Conservation (phyloP, 2,113 vertebrate genomes). For the Seriola rivoliana region DNA sequence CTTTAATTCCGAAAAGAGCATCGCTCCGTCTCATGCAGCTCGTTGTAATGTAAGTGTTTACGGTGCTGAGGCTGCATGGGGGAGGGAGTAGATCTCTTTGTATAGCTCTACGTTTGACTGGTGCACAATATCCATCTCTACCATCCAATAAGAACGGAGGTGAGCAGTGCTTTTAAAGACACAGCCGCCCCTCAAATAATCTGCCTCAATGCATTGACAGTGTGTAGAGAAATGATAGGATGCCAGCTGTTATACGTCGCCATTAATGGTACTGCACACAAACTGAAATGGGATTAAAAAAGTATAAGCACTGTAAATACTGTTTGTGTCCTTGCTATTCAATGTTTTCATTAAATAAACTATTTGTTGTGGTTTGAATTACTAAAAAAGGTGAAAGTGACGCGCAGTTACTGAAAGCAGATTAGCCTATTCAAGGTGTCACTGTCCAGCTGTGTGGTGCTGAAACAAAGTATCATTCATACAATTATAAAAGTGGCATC, state of each 20-base stretch:
- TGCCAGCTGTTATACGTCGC: not conserved
- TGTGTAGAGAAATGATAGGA: not conserved
- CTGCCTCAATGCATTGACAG: not conserved
- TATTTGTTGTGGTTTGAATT: not conserved
- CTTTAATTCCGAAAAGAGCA: conserved; percentile 5
- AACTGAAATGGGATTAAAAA: not conserved
- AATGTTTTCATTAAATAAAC: accelerated
- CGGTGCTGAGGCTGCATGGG: conserved; percentile 70
- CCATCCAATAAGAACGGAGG: conserved; percentile 70
- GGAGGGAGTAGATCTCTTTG: conserved; percentile 85
- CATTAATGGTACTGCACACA: not conserved
- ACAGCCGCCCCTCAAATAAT: conserved; percentile 10
- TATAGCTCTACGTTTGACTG: conserved; percentile 81
- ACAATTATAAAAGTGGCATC: not conserved
- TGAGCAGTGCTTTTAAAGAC: conserved; percentile 42
- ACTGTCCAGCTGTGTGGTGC: conserved; percentile 35
- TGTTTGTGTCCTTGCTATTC: not conserved
- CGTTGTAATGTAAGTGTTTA: conserved; percentile 62
- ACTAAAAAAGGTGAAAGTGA: not conserved
- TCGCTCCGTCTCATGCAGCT: conserved; percentile 47
- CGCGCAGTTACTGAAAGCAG: not conserved
- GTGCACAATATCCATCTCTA: conserved; percentile 63
- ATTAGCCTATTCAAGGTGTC: not conserved
- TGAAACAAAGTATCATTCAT: conserved; percentile 35
- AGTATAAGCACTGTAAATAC: not conserved